phyloP scores from a whole-genome alignment of 2,797 vertebrate species.

The Fistularia commersonii region DNA sequence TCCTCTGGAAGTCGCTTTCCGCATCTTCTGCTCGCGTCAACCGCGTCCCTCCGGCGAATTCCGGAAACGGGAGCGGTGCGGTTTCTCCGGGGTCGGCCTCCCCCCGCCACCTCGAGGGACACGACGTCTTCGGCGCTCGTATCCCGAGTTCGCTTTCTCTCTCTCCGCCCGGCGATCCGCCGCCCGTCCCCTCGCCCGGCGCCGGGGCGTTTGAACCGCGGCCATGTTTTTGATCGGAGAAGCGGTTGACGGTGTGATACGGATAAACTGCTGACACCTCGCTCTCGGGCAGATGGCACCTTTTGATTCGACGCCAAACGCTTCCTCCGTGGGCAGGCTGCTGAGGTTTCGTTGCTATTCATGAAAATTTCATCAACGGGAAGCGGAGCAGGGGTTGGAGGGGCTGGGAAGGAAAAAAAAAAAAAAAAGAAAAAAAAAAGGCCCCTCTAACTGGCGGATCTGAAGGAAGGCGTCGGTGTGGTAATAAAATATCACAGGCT shows the following conservation, averaged over 20 bases:
- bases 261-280: conserved; percentile 59
- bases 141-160: too few relatives aligned
- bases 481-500: conserved; percentile 19
- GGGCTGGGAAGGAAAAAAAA: neutral
- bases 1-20: too few relatives aligned
- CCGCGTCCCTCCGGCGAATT: too few relatives aligned
- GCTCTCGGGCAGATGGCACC: conserved; percentile 56
- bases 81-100: conserved; percentile 22
- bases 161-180: conserved; percentile 39
- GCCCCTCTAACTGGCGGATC: too few relatives aligned
- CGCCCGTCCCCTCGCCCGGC: conserved; percentile 29
- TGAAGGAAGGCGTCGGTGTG: conserved; percentile 6
- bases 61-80: too few relatives aligned
- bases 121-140: too few relatives aligned
- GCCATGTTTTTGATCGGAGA: conserved; percentile 56
- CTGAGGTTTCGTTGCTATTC: conserved; percentile 30
- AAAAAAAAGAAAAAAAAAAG: conserved; percentile 8
- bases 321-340: conserved; percentile 27
- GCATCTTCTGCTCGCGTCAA: too few relatives aligned
- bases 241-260: conserved; percentile 48
- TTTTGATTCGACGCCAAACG: conserved; percentile 53
- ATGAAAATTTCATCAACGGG: conserved; percentile 40
- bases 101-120: conserved; percentile 23
- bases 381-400: neutral
- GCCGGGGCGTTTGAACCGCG: conserved; percentile 27